Evolutionary conservation across 2,797 vertebrate species (phyloP), one percentile per base, ranked within the genome.

Genomic region (Parauchenoglanis punctatus): DNA sequence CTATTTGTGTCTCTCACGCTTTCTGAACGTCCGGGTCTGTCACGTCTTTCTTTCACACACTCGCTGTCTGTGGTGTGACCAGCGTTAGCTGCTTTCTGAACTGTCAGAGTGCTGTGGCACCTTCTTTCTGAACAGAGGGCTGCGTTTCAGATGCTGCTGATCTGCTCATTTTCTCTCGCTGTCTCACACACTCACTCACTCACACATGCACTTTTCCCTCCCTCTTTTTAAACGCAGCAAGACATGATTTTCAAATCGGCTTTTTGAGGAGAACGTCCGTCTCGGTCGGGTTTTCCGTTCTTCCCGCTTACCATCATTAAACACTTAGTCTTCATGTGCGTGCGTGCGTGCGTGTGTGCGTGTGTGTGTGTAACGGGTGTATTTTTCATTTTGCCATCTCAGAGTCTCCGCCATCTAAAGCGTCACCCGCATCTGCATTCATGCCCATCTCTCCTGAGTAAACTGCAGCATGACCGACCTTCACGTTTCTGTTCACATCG

Each of bases 381-480:
- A 4, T 56, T 10, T 52, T 85, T 25, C 75, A 40, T 81, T 65
- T 84, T 81, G 56, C 56, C 17, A n/a, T 59, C 72, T 88, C 23
- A 10, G 59, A 80, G 11, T 54, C 65, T 56, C 87, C 46, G 68
- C 40, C 2, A 3, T 90, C 61, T 40, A 68, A 72, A 75, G 28
- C 87, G 10, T 61, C 78, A 84, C 87, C 68, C 92, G 89, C 84
- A 89, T 93, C 85, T 89, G 75, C n/a, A 82, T 91, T 86, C 84
- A 84, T 89, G 84, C 81, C 76, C 82, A 46, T 86, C 44, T 65
- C 88, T 91, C 88, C 89, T 89, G 89, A 83, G 82, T 46, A 86
- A 73, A 58, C 81, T 68, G 76, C 77, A 58, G 91, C 91, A 92
- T 90, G 93, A 93, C 85, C 44, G 31, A 78, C 89, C 88, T 93